These are phyloP conservation scores for Plutomurus gul DNA, from an alignment of 1,140 invertebrate genomes.

Conservation along the genomic window DNA sequence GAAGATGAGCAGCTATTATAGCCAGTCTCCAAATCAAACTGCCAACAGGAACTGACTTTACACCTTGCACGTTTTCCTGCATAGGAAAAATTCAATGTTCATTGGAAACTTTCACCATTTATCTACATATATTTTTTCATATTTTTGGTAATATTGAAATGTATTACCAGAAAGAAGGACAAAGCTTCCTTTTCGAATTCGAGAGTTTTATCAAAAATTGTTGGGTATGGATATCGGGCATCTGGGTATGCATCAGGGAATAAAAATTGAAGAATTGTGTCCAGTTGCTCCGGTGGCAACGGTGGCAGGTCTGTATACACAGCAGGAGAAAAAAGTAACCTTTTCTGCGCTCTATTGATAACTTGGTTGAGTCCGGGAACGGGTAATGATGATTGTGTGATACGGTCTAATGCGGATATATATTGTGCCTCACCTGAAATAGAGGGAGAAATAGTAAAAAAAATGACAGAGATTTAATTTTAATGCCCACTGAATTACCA, in stretches of 20 bases:
- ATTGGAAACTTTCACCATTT: neutral
- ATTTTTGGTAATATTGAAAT: neutral
- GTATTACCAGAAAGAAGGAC: neutral
- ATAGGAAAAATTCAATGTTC: constrained; percentile 23
- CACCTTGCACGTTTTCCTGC: constrained; percentile 47
- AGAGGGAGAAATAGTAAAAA: neutral
- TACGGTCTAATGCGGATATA: constrained; percentile 60
- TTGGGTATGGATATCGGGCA: constrained; percentile 53
- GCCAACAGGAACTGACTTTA: constrained; percentile 75
- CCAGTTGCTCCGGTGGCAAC: constrained; percentile 74
- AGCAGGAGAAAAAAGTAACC: constrained; percentile 43
- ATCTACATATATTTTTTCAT: neutral
- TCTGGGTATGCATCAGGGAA: constrained; percentile 83
- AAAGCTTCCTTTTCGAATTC: constrained; percentile 39
- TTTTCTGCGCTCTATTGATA: constrained; percentile 55
- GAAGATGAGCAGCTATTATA: constrained; percentile 77
- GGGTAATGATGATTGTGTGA: constrained; percentile 51
- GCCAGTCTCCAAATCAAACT: constrained; percentile 82
- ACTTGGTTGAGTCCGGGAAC: constrained; percentile 46
- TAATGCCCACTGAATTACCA: too few species aligned
- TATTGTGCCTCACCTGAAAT: constrained; percentile 55
- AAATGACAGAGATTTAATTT: too few species aligned
- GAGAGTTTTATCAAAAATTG: constrained; percentile 48
- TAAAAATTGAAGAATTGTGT: constrained; percentile 79
- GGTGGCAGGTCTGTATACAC: constrained; percentile 65